Evolutionary conservation across 2,113 vertebrate species (phyloP).

Genomic region (Rostratula benghalensis): DNA sequence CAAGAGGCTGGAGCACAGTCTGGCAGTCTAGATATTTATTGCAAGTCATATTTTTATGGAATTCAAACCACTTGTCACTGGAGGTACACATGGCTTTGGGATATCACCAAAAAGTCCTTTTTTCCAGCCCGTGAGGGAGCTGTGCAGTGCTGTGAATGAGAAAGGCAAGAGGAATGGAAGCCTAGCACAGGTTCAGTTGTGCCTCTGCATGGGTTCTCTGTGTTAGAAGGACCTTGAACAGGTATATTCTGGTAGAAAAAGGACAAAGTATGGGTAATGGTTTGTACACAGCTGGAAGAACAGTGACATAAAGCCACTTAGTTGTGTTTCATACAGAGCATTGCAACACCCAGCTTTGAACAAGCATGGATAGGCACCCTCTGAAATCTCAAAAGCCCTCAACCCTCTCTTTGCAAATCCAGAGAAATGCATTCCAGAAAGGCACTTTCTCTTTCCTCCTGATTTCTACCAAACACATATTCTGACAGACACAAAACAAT

Average conservation of each 20-base stretch:
- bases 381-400: neutral
- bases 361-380: neutral
- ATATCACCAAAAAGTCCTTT: neutral
- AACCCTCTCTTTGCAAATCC: neutral
- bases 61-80: neutral
- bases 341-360: neutral
- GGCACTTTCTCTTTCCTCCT: neutral
- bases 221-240: neutral
- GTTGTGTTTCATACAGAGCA: rapidly evolving
- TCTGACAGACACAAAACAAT: neutral
- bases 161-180: neutral
- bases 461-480: neutral
- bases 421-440: rapidly evolving
- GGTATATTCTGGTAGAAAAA: neutral
- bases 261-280: rapidly evolving
- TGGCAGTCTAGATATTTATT: neutral
- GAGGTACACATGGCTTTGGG: neutral
- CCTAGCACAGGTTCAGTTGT: neutral
- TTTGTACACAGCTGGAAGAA: neutral
- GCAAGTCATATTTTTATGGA: neutral
- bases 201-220: neutral
- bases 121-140: neutral
- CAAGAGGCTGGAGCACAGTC: neutral
- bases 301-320: neutral
- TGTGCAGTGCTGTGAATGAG: rapidly evolving